A percentile compares a stretch with the other conserved stretches of the same genome.
These are phyloP conservation scores for Apomyelois bistriatella DNA, from an alignment of 2,888 invertebrate species.

Conservation along the genomic window DNA sequence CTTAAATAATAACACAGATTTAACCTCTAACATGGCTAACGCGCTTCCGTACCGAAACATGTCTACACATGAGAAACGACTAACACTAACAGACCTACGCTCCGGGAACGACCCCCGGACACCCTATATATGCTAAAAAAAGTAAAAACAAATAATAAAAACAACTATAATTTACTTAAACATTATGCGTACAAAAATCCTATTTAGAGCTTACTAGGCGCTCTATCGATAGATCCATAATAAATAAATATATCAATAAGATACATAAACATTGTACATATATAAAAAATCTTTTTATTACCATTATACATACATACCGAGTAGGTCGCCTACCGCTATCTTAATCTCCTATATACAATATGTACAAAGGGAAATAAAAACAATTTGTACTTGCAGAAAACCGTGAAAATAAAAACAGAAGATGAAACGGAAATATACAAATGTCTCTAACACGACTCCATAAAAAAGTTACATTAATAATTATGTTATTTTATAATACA, in stretches of 20 bases:
- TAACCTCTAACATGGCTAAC: constrained; percentile 63
- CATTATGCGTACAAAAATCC: constrained; percentile 75
- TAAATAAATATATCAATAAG: constrained; percentile 72
- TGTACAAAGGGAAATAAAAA: constrained; percentile 79
- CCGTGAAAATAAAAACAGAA: constrained; percentile 63
- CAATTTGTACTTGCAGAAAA: constrained; percentile 81
- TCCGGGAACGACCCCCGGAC: constrained; percentile 41
- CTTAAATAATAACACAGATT: constrained; percentile 54
- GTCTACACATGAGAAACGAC: constrained; percentile 52
- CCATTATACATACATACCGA: constrained; percentile 62
- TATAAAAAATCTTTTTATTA: constrained; percentile 60
- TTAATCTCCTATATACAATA: constrained; percentile 75
- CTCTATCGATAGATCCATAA: constrained; percentile 57
- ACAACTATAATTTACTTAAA: constrained; percentile 78
- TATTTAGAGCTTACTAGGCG: constrained; percentile 59
- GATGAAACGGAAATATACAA: constrained; percentile 67
- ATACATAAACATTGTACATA: constrained; percentile 73
- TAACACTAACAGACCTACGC: constrained; percentile 56
- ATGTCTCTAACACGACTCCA: constrained; percentile 37
- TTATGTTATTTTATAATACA: constrained; percentile 45
- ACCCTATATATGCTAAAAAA: constrained; percentile 53
- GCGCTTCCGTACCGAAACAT: constrained; percentile 40
- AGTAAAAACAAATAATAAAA: constrained; percentile 69
- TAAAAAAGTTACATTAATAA: constrained; percentile 47
- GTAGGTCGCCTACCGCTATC: constrained; percentile 54